Evolutionary conservation across 2,797 vertebrate genomes (phyloP).

Genomic region (Garrulus glandarius): DNA sequence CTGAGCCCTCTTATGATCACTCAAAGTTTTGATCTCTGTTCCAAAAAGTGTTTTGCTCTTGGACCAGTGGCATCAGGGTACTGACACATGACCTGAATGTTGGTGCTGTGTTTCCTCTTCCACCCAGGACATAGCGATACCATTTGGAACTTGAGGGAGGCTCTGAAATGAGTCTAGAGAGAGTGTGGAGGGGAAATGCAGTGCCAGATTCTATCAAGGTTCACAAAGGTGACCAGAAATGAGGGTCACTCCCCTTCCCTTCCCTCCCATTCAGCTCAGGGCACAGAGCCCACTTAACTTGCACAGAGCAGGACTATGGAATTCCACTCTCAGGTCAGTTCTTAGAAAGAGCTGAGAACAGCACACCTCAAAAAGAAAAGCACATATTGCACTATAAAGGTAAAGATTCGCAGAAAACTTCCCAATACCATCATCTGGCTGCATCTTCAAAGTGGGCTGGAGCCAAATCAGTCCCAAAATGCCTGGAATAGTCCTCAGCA

Average conservation of each 20-base stretch:
- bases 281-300: not conserved
- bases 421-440: not conserved
- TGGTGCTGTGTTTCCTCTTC: not conserved
- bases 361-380: not conserved
- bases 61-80: not conserved
- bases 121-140: not conserved
- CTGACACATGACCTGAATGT: not conserved
- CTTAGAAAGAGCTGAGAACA: not conserved
- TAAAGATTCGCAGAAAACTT: not conserved
- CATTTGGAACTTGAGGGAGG: not conserved
- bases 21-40: not conserved
- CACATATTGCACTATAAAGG: not conserved
- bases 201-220: not conserved
- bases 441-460: constrained; percentile 11
- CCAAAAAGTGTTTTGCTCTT: not conserved
- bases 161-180: not conserved
- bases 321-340: not conserved
- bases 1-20: not conserved
- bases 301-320: not conserved
- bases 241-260: not conserved
- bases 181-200: not conserved
- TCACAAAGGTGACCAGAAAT: not conserved
- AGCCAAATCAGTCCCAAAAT: constrained; percentile 25
- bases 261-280: not conserved
- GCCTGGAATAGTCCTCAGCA: constrained; percentile 12